These are phyloP conservation scores for Drosophila lacteicornis DNA, from an alignment of 1,140 invertebrate genomes.

Conservation along the genomic window DNA sequence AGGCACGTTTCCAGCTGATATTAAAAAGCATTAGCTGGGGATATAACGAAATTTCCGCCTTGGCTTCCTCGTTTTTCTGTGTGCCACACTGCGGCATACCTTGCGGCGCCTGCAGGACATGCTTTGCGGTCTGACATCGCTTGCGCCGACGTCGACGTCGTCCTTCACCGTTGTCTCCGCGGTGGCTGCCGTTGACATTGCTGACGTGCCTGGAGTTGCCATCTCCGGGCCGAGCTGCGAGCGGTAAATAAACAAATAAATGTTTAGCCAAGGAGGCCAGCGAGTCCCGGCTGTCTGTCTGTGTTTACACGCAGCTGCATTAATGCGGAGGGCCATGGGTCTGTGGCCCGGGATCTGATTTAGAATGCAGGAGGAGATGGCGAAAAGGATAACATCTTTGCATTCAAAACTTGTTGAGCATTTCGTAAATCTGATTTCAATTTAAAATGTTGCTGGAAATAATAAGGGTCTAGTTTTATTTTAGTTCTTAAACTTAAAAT, in stretches of 20 bases:
- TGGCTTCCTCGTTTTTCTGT: constrained; percentile 12
- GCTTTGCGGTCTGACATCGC: constrained; percentile 33
- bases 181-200: constrained; percentile 44
- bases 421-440: constrained; percentile 17
- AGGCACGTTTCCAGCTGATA: constrained; percentile 18
- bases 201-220: constrained; percentile 38
- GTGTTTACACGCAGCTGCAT: constrained; percentile 43
- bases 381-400: constrained; percentile 20
- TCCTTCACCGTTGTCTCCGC: constrained; percentile 14
- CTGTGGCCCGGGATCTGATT: constrained; percentile 30
- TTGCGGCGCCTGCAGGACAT: constrained; percentile 55
- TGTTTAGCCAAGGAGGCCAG: constrained; percentile 35
- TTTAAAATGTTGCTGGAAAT: background rate
- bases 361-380: constrained; percentile 20
- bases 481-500: background rate
- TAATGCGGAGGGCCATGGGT: constrained; percentile 31
- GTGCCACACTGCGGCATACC: constrained; percentile 49
- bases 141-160: background rate
- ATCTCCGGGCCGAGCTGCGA: constrained; percentile 17
- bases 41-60: constrained; percentile 36
- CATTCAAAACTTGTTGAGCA: constrained; percentile 39
- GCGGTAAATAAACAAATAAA: constrained; percentile 59
- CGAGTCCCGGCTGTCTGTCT: constrained; percentile 12
- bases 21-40: constrained; percentile 33
- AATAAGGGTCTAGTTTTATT: background rate